These are phyloP conservation scores for Ivindomyrus marchei DNA, from an alignment of 2,113 vertebrate genomes.

Conservation along the genomic window DNA sequence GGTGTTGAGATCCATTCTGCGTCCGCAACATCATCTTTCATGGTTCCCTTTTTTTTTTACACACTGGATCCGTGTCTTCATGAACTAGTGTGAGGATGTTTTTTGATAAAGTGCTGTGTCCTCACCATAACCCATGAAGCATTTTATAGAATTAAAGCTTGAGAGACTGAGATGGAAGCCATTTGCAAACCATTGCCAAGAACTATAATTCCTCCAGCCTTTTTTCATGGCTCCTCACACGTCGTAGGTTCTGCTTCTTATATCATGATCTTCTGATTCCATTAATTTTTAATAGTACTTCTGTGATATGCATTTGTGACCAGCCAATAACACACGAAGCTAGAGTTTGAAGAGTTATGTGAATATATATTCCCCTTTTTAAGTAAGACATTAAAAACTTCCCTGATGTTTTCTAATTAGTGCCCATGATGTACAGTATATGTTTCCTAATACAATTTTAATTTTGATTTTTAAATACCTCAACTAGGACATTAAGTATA, in stretches of 20 bases:
- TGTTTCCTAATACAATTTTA: background rate
- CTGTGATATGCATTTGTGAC: background rate
- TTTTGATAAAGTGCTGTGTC: background rate
- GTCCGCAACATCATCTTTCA: background rate
- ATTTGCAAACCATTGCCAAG: background rate
- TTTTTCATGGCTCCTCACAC: background rate
- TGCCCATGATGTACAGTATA: background rate
- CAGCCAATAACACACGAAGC: background rate
- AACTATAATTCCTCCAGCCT: background rate
- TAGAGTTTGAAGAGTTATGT: background rate
- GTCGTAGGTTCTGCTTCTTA: background rate
- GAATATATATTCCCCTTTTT: background rate
- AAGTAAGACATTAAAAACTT: background rate
- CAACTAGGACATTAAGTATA: background rate
- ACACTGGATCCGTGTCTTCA: background rate
- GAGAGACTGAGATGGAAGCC: background rate
- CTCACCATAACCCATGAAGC: background rate
- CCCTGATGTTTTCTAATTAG: background rate
- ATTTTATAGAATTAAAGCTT: slow-evolving; percentile 4
- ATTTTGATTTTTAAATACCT: background rate
- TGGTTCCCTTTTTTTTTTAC: background rate
- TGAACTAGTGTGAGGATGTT: background rate
- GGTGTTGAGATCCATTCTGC: background rate
- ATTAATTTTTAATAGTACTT: background rate
- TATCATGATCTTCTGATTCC: background rate